Base-by-base conservation (phyloP, 2,888 invertebrate species). In the Agrotis segetum region DNA sequence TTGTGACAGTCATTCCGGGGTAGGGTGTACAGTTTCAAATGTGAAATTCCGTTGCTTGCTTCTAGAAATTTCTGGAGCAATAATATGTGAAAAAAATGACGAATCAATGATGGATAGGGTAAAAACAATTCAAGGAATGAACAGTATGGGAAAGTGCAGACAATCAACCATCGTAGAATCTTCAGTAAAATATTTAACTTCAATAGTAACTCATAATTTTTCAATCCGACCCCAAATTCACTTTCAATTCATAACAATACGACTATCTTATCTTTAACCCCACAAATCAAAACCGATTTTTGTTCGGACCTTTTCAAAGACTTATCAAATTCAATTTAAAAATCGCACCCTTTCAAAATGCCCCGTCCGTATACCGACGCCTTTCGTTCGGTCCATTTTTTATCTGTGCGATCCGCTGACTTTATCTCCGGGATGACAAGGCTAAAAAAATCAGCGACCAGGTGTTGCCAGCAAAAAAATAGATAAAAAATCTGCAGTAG, bases 401-500 rank as follows among this genome's bases (percentile, higher is more conserved):
- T 92, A 91, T 92, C 89, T 87, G 40, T 40, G 74, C 74, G 77
- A 87, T 84, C 81, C 84, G 71, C 83, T 91, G 90, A 92, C 91
- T 91, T 90, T 93, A 92, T 94, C 92, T 91, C 84, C 88, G 74
- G 66, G 81, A 82, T 93, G 93, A 93, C 90, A 80, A 79, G 77
- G 90, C 90, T 88, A 92, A 94, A 95, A 94, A 94, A 91, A 86
- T 82, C 71, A 53, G 87, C 85, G 86, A 89, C 95, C 95, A 94
- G 95, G 94, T 95, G 95, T 81, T 83, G 79, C 66, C 29, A 74
- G 58, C 79, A 86, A 88, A 87, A 88, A 88, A 84, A 80, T 44
- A 29, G 56, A 80, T 81, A 86, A 92, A 92, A 90, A 92, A 88
- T 85, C 71, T 77, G 88, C 87, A 81, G 77, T 78, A 82, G 85